Base-by-base conservation (phyloP, 2,888 invertebrate species). In the Eugnorisma glareosa region DNA sequence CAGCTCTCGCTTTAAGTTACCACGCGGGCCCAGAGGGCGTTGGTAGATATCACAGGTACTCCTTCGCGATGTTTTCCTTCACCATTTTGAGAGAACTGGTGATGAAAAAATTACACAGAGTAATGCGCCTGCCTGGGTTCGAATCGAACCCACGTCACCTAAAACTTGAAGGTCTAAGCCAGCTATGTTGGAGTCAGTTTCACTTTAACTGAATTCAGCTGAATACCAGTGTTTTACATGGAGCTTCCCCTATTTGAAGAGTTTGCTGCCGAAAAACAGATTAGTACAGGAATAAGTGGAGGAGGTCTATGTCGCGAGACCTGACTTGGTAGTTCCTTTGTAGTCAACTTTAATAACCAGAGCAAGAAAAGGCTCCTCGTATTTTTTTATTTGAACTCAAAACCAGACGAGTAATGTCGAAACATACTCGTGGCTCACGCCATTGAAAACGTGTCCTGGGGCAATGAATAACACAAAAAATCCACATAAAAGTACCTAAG, bases 381-480 rank as follows among this genome's bases (percentile, higher is more conserved):
- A 45, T 31, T 24, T 35, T 31, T 48, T 35, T 35, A 35, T 35
- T 35, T 24, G 18, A 37, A 28, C 24, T 70, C 13, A 10, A 45
- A 59, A 45, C 13, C 11, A 57, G 24, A 37, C 35, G 37, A n/a
- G 43, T 45, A 45, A 37, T 35, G 13, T 54, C 2, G 8, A 57
- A 69, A 21, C n/a, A 37, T 48, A 59, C 35, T 59, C 45, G 43
- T 35, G 57, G n/a, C 35, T 69, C 57, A 57, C 69, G 43, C 35
- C 35, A 45, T 57, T 69, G n/a, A 43, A 43, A 37, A 70, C 59
- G 74, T 70, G 70, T 11, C 11, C 18, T 59, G 24, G 31, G 28
- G 21, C 40, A 37, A 40, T 13, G 37, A 21, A n/a, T 43, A 24
- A 18, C 10, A 31, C 69, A 70, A 31, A 31, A 67, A 67, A 43